phyloP scores from a whole-genome alignment of 2,113 vertebrate species.

The Saiga tatarica region DNA sequence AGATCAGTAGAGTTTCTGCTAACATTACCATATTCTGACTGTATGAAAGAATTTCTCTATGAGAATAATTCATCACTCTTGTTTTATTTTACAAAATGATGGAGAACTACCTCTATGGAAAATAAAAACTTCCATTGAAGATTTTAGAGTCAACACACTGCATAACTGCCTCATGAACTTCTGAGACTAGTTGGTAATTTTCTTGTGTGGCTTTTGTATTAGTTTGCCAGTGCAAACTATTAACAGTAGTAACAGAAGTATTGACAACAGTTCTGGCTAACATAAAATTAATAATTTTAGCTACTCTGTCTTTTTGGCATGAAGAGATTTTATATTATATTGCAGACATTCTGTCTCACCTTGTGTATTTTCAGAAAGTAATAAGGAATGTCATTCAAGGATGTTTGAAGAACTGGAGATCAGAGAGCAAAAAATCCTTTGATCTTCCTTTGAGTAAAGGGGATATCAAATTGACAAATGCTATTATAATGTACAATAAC shows the following conservation, averaged over 20 bases:
- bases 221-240: background rate
- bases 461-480: slow-evolving; percentile 1
- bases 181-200: background rate
- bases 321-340: background rate
- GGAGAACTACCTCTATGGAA: background rate
- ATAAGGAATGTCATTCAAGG: slow-evolving; percentile 56
- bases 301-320: background rate
- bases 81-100: background rate
- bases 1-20: background rate
- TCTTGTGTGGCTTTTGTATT: background rate
- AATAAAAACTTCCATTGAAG: background rate
- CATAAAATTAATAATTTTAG: slow-evolving; percentile 35
- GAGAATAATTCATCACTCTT: background rate
- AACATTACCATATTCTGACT: background rate
- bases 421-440: slow-evolving; percentile 46
- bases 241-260: background rate
- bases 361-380: slow-evolving; percentile 53
- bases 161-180: background rate
- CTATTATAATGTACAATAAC: slow-evolving; percentile 6
- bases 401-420: slow-evolving; percentile 49
- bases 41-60: background rate
- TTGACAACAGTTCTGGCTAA: background rate
- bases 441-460: slow-evolving; percentile 43
- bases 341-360: background rate
- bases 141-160: background rate